phyloP scores from a whole-genome alignment of 1,140 invertebrate genomes.

The Bicyclus anynana region DNA sequence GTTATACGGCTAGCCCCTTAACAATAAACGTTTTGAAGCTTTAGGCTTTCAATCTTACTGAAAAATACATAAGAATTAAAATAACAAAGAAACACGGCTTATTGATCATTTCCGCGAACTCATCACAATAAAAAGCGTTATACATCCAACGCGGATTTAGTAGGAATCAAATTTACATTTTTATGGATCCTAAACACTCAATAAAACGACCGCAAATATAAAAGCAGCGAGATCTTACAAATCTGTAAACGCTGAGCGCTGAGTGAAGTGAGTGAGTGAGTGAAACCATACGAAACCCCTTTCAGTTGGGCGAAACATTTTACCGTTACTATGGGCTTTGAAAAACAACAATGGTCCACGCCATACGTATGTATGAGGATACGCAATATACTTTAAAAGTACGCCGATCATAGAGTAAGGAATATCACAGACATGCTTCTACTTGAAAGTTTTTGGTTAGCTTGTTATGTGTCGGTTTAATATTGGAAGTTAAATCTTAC shows the following conservation, averaged over 20 bases:
- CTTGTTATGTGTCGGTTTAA: no score
- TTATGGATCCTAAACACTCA: slow-evolving; percentile 66
- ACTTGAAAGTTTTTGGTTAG: no score
- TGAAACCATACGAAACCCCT: slow-evolving; percentile 56
- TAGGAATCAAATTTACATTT: slow-evolving; percentile 60
- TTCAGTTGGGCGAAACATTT: slow-evolving; percentile 55
- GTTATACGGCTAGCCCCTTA: no score
- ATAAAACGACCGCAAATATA: slow-evolving; percentile 57
- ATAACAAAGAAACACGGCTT: background rate
- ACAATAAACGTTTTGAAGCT: no score
- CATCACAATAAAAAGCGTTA: slow-evolving; percentile 43
- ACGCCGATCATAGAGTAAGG: slow-evolving; percentile 37
- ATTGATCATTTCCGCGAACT: slow-evolving; percentile 29
- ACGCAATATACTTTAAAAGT: slow-evolving; percentile 71
- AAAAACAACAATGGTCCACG: slow-evolving; percentile 71
- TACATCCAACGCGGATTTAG: slow-evolving; percentile 27
- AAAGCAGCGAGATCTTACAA: slow-evolving; percentile 42
- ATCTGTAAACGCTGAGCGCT: slow-evolving; percentile 56
- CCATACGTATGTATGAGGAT: slow-evolving; percentile 65
- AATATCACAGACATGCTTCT: slow-evolving; percentile 21
- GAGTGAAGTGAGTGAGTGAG: no score
- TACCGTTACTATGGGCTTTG: slow-evolving; percentile 54
- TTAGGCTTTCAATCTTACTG: no score
- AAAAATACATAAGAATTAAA: background rate
- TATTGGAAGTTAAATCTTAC: no score